Conservation (phyloP, 2,113 vertebrate species). For the Brevimyrus niger region DNA sequence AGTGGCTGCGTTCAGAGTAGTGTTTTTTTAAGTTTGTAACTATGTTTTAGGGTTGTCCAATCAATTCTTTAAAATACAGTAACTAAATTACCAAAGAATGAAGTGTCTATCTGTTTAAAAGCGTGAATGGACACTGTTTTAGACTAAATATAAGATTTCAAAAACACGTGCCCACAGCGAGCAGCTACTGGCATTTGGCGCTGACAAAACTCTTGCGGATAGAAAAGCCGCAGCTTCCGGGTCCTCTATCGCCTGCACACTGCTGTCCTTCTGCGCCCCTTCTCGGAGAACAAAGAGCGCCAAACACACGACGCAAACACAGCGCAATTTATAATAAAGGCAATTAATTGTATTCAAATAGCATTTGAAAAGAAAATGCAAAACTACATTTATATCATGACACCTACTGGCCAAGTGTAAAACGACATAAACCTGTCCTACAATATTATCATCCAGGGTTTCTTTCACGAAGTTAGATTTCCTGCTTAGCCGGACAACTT, state of each 20-base stretch:
- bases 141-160: neutral
- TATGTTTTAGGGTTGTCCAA: neutral
- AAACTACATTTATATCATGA: neutral
- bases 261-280: neutral
- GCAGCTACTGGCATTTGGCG: neutral
- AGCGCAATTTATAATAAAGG: neutral
- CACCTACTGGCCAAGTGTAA: neutral
- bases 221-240: neutral
- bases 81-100: neutral
- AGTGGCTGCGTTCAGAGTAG: neutral
- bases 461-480: neutral
- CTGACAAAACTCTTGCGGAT: neutral
- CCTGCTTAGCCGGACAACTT: neutral
- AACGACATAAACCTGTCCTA: neutral
- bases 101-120: neutral
- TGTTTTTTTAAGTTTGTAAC: neutral
- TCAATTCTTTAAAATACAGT: neutral
- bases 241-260: neutral
- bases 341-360: neutral
- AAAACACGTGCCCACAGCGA: neutral
- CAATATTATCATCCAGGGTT: neutral
- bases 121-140: neutral
- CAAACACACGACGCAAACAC: neutral
- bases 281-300: neutral
- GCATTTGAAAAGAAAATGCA: neutral